Base-by-base conservation (phyloP, 2,888 invertebrate species). In the Lissonota sp. region DNA sequence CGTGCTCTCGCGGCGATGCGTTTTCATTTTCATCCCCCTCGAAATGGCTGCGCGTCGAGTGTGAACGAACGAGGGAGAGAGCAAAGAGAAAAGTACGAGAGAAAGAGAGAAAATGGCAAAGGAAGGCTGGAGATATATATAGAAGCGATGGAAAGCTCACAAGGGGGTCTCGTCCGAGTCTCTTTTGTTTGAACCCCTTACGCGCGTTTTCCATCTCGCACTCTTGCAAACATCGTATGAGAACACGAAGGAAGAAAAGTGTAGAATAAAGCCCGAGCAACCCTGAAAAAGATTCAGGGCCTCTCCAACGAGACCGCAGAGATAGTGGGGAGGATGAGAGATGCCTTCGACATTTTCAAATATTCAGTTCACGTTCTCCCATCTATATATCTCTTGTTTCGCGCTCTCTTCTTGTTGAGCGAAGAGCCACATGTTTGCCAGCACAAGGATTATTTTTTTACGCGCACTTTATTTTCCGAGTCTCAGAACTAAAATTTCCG, bases 171-270 rank as follows among this genome's bases (percentile, higher is more conserved):
- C 75, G 77, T 66, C 67, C 66, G 40, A 53, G 80, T 76, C 70
- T 70, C 79, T 74, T 84, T 84, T 84, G 82, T 83, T 84, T 82
- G 73, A 71, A 74, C 76, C 79, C 77, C 82, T 82, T 72, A 26
- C 26, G 26, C 26, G 26, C 69, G 70, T 80, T 78, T 26, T 42
- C 63, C 64, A 63, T 62, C 80, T 63, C 77, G 71, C 78, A 26
- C 60, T 14, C 72, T 16, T 40, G 51, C 57, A 60, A 26, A 26
- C 26, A 26, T 26, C 26, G 26, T 3, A 26, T 3, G 26, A 26
- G 26, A 26, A 66, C 51, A 42, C 66, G 66, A 66, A 16, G 74
- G 71, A 72, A 72, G 63, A 83, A 74, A 26, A 26, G 3, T 26
- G 26, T 26, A 3, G 26, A 26, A 64, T 40, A 53, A 53, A 60